Evolutionary conservation across 1,140 invertebrate species (phyloP).

Genomic region (Parasteatoda tepidariorum): DNA sequence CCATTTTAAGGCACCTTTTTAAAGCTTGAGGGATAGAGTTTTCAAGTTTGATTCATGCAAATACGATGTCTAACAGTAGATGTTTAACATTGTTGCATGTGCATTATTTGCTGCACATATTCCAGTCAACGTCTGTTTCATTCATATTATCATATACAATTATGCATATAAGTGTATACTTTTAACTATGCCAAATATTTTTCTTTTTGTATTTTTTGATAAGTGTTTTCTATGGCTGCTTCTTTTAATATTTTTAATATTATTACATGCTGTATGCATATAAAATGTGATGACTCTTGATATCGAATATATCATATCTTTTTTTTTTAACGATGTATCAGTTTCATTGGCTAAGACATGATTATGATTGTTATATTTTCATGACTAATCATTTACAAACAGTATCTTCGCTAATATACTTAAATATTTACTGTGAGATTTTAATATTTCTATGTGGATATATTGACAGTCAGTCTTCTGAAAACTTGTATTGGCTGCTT

Average conservation of each 20-base stretch:
- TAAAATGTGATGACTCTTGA: conserved; percentile 33
- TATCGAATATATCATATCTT: conserved; percentile 49
- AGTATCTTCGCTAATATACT: neutral
- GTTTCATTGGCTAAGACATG: neutral
- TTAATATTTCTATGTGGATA: neutral
- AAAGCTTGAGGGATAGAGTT: conserved; percentile 20
- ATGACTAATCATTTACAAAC: neutral
- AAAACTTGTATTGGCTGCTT: neutral
- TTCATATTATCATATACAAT: neutral
- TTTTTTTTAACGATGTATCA: conserved; percentile 11
- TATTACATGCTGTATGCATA: conserved; percentile 3
- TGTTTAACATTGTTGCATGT: conserved; percentile 59
- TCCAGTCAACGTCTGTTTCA: conserved; percentile 18
- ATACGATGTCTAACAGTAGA: conserved; percentile 31
- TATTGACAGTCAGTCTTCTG: neutral
- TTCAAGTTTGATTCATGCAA: conserved; percentile 45
- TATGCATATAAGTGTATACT: neutral
- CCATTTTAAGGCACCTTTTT: neutral
- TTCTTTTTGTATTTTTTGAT: conserved; percentile 18
- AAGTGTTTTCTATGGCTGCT: conserved; percentile 7
- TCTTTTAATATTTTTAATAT: conserved; percentile 9
- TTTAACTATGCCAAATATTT: conserved; percentile 52
- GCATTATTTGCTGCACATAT: conserved; percentile 39
- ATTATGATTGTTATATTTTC: neutral
- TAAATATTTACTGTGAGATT: neutral